These are phyloP conservation scores for Mastomys coucha DNA, from an alignment of 2,113 vertebrate species.

Conservation along the genomic window DNA sequence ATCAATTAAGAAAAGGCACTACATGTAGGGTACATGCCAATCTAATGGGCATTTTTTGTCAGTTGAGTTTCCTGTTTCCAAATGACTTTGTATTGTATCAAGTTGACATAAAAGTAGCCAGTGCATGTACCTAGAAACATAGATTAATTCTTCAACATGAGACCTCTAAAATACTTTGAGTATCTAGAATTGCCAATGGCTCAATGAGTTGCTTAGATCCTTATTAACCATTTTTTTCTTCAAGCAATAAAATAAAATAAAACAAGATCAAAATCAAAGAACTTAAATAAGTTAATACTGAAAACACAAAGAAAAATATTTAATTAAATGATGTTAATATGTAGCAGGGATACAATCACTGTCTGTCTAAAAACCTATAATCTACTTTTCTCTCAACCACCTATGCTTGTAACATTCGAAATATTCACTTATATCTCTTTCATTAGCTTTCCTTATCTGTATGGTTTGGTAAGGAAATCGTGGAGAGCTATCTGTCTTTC, in stretches of 20 bases:
- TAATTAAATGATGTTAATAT: neutral
- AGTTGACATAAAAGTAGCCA: neutral
- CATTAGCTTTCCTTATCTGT: neutral
- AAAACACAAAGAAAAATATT: neutral
- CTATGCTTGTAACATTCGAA: neutral
- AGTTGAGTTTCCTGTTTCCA: neutral
- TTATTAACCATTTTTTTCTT: neutral
- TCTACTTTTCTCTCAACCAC: neutral
- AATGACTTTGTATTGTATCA: neutral
- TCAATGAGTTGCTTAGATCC: neutral
- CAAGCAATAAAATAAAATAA: neutral
- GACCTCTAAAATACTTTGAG: constrained; percentile 25
- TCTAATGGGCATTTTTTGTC: no score
- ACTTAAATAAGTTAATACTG: neutral
- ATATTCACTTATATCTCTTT: neutral
- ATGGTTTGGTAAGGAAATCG: neutral
- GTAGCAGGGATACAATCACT: neutral
- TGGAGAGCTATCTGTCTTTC: neutral
- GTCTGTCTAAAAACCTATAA: neutral
- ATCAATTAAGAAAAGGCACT: neutral
- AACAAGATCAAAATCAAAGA: neutral
- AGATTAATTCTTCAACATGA: neutral
- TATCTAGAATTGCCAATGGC: neutral
- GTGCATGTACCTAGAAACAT: neutral
- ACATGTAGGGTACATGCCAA: neutral